Evolutionary conservation across 2,888 invertebrate species (phyloP), one percentile per base, ranked within the genome.

Genomic region (Baronia brevicornis): DNA sequence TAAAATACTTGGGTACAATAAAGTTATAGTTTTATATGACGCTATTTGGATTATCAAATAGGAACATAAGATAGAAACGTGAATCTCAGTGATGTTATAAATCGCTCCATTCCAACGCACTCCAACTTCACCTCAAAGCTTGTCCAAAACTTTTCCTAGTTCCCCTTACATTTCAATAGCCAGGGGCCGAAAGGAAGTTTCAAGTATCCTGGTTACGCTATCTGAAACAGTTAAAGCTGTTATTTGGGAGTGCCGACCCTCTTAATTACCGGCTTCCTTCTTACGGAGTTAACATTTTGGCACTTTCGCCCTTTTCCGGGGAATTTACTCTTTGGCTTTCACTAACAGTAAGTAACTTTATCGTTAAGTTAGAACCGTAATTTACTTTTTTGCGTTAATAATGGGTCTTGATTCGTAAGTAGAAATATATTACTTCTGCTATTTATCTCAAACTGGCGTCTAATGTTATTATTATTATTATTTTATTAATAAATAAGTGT

Each of bases 221-320:
- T 51, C 53, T 43, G 48, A 39, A 48, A 50, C 54, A 49, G 59
- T 54, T 55, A 54, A 46, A 56, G 54, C 53, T 51, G 60, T 56
- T 56, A 45, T 39, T 36, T 18, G 25, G 42, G 40, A 43, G 46
- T 44, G 40, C 51, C 48, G 46, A 43, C 48, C 50, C 51, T 48
- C 52, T 54, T 61, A 60, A 61, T 60, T 60, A 60, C 56, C 41
- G 40, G 39, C 46, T 56, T 60, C 58, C 59, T 51, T 36, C 36
- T 36, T 44, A 42, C 43, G 38, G 41, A 47, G 49, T 54, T 54
- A 49, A 51, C 52, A 50, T 51, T 51, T 43, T 46, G 43, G 29
- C 39, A 29, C 36, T 43, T 39, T 36, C 41, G 30, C 38, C 38
- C 32, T 41, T 41, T 38, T 18, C 33, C 25, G 25, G 37, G 22